phyloP scores from a whole-genome alignment of 2,113 vertebrate species.

The Oryzias curvinotus region DNA sequence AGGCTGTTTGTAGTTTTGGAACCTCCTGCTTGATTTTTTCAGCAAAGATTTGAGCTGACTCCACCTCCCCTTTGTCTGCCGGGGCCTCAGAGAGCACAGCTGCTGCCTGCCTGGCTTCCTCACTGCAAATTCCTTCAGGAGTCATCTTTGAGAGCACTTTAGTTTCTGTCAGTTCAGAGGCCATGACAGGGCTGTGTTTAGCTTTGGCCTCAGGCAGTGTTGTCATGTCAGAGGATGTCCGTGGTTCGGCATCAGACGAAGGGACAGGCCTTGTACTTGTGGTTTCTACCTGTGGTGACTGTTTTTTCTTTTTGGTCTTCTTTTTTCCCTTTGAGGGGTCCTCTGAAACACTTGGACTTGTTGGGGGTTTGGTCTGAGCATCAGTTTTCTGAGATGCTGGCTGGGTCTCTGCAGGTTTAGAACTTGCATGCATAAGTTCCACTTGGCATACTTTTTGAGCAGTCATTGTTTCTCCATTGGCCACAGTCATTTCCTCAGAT shows the following conservation, averaged over 20 bases:
- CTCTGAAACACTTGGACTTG: constrained; percentile 34
- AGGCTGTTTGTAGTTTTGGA: constrained; percentile 77
- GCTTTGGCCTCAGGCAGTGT: constrained; percentile 18
- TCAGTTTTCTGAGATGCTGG: constrained; percentile 29
- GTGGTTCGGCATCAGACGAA: constrained; percentile 31
- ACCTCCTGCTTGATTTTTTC: constrained; percentile 79
- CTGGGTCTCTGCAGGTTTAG: constrained; percentile 20
- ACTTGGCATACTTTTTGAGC: constrained; percentile 38
- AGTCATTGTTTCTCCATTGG: constrained; percentile 50
- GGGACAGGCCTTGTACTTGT: constrained; percentile 33
- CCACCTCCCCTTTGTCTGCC: constrained; percentile 79
- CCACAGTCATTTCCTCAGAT: constrained; percentile 26
- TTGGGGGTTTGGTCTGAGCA: constrained; percentile 33
- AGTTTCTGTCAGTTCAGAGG: constrained; percentile 30
- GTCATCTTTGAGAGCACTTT: constrained; percentile 57
- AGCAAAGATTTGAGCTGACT: constrained; percentile 62
- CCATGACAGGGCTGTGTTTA: constrained; percentile 29
- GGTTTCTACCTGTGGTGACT: constrained; percentile 16
- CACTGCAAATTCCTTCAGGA: constrained; percentile 66
- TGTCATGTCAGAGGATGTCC: constrained; percentile 32
- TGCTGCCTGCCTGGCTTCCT: constrained; percentile 69
- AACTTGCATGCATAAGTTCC: constrained; percentile 15
- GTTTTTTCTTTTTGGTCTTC: constrained; percentile 65
- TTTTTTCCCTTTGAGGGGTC: constrained; percentile 59
- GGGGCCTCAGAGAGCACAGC: constrained; percentile 77